Base-by-base conservation (phyloP, 2,113 vertebrate species). In the Astur gentilis region DNA sequence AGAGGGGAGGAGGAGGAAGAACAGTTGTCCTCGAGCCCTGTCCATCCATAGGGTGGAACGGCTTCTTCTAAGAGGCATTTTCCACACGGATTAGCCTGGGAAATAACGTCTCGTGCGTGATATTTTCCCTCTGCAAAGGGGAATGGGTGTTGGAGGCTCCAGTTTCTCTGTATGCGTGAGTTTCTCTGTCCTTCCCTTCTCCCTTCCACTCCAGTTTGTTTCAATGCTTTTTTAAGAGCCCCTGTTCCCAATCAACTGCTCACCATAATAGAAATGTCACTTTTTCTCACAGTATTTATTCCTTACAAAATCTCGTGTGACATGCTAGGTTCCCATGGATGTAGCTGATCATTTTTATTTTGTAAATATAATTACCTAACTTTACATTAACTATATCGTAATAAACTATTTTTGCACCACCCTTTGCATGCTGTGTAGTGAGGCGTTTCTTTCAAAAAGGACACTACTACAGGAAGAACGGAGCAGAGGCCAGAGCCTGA, bases 361-460 rank as follows among this genome's bases (percentile, higher is more conserved):
- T 98, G 98, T 98, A 98, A 98, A 98, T 98, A 98, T 27, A 93
- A 96, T 89, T 97, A 97, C 97, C 92, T 98, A 97, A 98, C 98
- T 98, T 98, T 97, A 98, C 98, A 97, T 97, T 98, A 98, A 97
- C 95, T 97, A 75, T 97, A 98, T 95, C 82, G 67, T 98, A 98
- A 98, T 98, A 98, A 98, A 98, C 97, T 98, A 98, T 98, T 98
- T 98, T 98, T 98, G 98, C 98, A 98, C 97, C 98, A 96, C 97
- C 94, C 90, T 98, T 97, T 82, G 94, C 92, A 91, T 40, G 91
- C 93, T 10, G 58, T 77, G 84, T 69, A 61, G 29, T 9, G 83
- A 89, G 58, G 18, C 29, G 40, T 89, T 95, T 98, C 31, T 93
- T 95, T 91, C 25, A 13, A 17, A 31, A 75, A 32, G 55, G 50